A percentile compares a stretch with the other conserved stretches of the same genome.
Evolutionary conservation across 2,797 vertebrate genomes (phyloP).

Genomic region (Arvicola amphibius): DNA sequence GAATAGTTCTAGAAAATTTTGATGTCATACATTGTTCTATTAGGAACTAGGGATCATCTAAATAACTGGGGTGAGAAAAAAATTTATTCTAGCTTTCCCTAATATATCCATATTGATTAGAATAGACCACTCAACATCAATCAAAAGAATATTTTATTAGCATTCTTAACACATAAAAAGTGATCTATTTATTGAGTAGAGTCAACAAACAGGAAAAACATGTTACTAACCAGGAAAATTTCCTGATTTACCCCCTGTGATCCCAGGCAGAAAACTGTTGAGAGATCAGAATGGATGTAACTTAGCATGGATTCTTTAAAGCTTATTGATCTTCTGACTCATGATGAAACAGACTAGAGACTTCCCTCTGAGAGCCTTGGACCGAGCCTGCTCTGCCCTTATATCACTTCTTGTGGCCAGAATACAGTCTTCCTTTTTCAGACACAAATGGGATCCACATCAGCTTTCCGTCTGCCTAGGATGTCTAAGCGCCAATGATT

Average conservation of each 20-base stretch:
- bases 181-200: background rate
- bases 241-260: background rate
- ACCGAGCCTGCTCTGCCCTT: too few relatives aligned
- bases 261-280: background rate
- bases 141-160: background rate
- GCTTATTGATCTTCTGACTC: too few relatives aligned
- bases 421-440: background rate
- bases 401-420: constrained; percentile 34
- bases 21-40: background rate
- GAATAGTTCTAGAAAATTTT: background rate
- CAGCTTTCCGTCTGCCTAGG: background rate
- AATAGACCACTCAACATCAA: background rate
- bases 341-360: background rate
- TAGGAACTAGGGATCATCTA: background rate
- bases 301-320: too few relatives aligned
- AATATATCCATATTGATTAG: background rate
- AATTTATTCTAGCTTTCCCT: background rate
- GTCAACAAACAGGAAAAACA: background rate
- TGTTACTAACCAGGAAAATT: background rate
- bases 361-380: background rate
- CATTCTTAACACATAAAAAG: background rate
- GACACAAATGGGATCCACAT: background rate
- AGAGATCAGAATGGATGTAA: background rate
- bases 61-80: background rate
- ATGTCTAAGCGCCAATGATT: background rate